Percentiles rank a stretch among this genome's conserved stretches.
These are phyloP conservation scores for Muscicapa comitata DNA, from an alignment of 2,797 vertebrate genomes.

Conservation along the genomic window DNA sequence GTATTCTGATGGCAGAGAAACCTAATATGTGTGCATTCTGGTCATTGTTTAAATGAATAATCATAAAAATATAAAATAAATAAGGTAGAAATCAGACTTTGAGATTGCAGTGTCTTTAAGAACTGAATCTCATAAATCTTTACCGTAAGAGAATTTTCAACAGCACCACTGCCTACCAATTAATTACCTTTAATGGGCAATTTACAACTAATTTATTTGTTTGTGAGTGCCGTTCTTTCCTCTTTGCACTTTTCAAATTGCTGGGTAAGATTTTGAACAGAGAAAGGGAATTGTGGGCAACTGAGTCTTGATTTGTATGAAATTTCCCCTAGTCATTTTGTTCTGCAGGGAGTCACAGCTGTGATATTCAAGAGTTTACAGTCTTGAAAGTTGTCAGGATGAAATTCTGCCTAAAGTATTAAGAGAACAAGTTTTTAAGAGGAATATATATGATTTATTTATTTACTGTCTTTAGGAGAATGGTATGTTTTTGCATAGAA, in stretches of 20 bases:
- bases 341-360: not conserved
- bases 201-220: not conserved
- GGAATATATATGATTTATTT: not conserved
- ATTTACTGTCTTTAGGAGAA: not conserved
- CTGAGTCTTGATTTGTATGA: not conserved
- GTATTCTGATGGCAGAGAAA: not conserved
- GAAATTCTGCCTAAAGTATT: not conserved
- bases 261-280: not conserved
- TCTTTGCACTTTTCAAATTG: not conserved
- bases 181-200: not conserved
- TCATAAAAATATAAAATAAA: not conserved
- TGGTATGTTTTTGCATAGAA: not conserved
- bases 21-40: not conserved
- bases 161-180: not conserved
- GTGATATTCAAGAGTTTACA: not conserved
- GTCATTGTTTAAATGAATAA: not conserved
- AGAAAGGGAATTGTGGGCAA: not conserved
- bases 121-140: not conserved
- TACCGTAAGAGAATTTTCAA: not conserved
- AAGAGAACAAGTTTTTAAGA: not conserved
- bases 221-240: accelerated
- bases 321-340: not conserved
- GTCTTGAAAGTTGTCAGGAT: not conserved
- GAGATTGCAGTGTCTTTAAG: not conserved
- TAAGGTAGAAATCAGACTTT: not conserved